A percentile compares a stretch with the other conserved stretches of the same genome.
Evolutionary conservation across 1,140 invertebrate species (phyloP).

Genomic region (Sarcophaga peregrina): DNA sequence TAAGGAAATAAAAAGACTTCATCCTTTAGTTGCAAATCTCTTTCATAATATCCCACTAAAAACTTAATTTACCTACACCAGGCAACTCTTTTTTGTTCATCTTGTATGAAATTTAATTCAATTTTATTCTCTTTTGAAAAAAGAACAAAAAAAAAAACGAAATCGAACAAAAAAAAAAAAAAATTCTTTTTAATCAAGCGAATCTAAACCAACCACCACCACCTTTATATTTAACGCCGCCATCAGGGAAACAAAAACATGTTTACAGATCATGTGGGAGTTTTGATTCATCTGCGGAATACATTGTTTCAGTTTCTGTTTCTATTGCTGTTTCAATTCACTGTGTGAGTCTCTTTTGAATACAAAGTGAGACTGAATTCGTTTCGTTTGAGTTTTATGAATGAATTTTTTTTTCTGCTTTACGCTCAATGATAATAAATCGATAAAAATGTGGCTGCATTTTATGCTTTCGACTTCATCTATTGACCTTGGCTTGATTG

Average conservation of each 20-base stretch:
- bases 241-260: not conserved
- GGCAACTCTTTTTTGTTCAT: too few relatives aligned
- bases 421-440: not conserved
- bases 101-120: too few relatives aligned
- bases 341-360: too few relatives aligned
- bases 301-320: not conserved
- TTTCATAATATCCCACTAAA: too few relatives aligned
- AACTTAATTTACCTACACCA: too few relatives aligned
- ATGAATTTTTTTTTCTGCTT: not conserved
- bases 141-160: too few relatives aligned
- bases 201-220: too few relatives aligned
- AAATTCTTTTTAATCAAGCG: too few relatives aligned
- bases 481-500: not conserved
- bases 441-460: not conserved
- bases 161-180: too few relatives aligned
- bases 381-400: not conserved
- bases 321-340: not conserved
- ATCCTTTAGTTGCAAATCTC: too few relatives aligned
- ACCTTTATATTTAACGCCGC: not conserved
- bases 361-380: not conserved
- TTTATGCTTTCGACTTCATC: not conserved
- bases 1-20: too few relatives aligned
- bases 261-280: constrained; percentile 4
- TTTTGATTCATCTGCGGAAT: not conserved
- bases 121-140: too few relatives aligned